phyloP scores from a whole-genome alignment of 2,113 vertebrate species.

The Lepidothrix coronata region DNA sequence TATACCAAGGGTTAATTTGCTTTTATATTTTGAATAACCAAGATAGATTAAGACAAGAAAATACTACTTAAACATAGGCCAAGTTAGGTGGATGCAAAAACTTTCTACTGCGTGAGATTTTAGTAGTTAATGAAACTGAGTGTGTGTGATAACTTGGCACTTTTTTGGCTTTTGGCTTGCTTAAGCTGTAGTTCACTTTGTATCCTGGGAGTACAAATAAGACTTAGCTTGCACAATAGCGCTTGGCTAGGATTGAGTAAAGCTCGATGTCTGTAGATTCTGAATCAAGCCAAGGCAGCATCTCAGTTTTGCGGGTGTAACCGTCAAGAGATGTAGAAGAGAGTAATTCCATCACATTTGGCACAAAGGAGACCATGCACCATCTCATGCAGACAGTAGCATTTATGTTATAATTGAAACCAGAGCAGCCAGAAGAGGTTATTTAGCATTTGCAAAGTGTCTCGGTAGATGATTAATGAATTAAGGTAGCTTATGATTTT shows the following conservation, averaged over 20 bases:
- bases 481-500: slow-evolving; percentile 49
- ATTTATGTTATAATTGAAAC: slow-evolving; percentile 44
- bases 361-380: background rate
- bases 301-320: background rate
- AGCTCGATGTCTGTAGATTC: background rate
- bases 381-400: background rate
- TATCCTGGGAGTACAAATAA: background rate
- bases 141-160: background rate
- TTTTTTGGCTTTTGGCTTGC: background rate
- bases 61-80: background rate
- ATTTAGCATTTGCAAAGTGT: slow-evolving; percentile 15
- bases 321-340: background rate
- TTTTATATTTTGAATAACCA: background rate
- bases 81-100: background rate
- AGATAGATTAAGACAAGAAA: background rate
- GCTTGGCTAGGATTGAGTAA: background rate
- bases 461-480: slow-evolving; percentile 31
- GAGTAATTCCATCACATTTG: background rate
- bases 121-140: background rate
- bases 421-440: background rate
- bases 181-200: background rate
- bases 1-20: background rate
- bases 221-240: background rate
- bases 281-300: background rate
- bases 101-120: background rate